Evolutionary conservation across 2,888 invertebrate genomes (phyloP), one percentile per base, ranked within the genome.

Genomic region (Andrena flavipes): DNA sequence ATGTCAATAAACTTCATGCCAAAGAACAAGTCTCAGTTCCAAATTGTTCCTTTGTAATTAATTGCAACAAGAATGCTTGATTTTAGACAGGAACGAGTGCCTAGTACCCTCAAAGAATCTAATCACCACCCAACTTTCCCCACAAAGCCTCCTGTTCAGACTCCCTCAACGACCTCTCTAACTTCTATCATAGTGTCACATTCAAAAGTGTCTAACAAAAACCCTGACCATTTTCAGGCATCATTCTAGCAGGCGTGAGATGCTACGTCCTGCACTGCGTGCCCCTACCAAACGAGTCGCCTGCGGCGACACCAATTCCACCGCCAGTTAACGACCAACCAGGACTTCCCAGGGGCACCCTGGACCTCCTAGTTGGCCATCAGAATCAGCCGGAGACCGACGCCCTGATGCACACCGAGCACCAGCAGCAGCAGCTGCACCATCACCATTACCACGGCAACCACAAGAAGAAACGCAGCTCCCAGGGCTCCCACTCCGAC

Each of bases 261-360:
- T 93, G 93, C 82, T 93, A 93, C 87, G 91, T 93, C 51, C 88
- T 93, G 42, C 93, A 93, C 79, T 93, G 93, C 79, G 86, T 91
- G 72, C 91, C 93, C 10, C 76, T 93, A 71, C 92, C 93, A n/a
- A 87, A 84, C 26, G 92, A 92, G 33, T 93, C 93, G 16, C 92
- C 93, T 1, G 85, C 91, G 29, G 92, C 92, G 7, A 93, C 93
- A 0, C 93, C 93, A 2, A 72, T 93, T 78, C 92, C 93, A 29
- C 90, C 91, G 1, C 72, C 91, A 20, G 82, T 69, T 13, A 85
- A 83, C 20, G 89, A 91, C 51, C 89, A 89, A 64, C 72, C 87
- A 8, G 84, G 85, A 33, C 90, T 90, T 48, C 80, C 92, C 0
- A 84, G 90, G 51, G 91, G 90, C 23, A 91, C 93, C 10, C 80